Evolutionary conservation across 2,888 invertebrate species (phyloP).

Genomic region (Perdita meconis): DNA sequence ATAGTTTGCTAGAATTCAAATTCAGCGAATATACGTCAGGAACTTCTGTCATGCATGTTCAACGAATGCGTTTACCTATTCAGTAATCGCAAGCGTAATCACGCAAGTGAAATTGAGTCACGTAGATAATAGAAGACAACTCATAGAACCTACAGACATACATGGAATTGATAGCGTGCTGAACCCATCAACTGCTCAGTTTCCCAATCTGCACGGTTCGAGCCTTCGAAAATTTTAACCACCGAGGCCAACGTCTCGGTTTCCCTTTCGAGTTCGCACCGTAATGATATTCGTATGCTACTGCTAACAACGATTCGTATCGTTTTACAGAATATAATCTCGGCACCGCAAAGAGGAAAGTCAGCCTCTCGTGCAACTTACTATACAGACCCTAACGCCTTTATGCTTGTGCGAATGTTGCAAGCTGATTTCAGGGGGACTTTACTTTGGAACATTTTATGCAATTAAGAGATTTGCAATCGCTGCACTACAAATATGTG

Average conservation of each 20-base stretch:
- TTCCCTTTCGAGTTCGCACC: constrained; percentile 5
- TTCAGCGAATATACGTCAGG: neutral
- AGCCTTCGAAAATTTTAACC: constrained; percentile 27
- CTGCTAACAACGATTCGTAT: constrained; percentile 37
- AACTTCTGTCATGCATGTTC: neutral
- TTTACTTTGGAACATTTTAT: neutral
- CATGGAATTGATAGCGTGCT: constrained; percentile 29
- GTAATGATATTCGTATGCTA: constrained; percentile 16
- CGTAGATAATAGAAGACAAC: constrained; percentile 55
- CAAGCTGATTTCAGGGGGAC: neutral
- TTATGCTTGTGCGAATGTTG: neutral
- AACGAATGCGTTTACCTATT: constrained; percentile 8
- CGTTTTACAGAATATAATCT: constrained; percentile 29
- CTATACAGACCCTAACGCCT: neutral
- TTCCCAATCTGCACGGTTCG: constrained; percentile 18
- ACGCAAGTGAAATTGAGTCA: constrained; percentile 69
- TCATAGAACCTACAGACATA: constrained; percentile 19
- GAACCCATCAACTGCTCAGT: constrained; percentile 27
- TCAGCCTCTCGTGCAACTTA: neutral
- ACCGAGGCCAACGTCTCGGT: constrained; percentile 25
- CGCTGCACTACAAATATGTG: too few relatives aligned
- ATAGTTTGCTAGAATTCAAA: neutral
- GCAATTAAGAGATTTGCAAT: too few relatives aligned
- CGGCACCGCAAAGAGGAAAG: constrained; percentile 20
- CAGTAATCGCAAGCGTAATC: constrained; percentile 53